Evolutionary conservation across 1,140 invertebrate species (phyloP).

Genomic region (Helicorthomorpha holstii): DNA sequence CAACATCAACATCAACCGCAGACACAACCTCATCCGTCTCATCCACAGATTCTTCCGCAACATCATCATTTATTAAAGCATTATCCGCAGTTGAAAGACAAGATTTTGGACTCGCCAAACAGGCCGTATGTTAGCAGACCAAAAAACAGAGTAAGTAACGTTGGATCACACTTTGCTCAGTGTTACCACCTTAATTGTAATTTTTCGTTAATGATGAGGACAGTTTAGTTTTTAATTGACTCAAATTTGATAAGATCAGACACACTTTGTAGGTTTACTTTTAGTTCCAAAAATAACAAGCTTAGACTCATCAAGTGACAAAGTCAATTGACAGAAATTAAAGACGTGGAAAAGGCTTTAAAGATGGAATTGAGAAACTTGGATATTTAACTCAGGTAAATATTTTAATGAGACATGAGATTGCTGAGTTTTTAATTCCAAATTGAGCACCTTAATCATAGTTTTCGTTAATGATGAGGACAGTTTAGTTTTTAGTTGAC

Average conservation of each 20-base stretch:
- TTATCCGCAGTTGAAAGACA: not conserved
- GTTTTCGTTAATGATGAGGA: not conserved
- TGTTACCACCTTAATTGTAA: not conserved
- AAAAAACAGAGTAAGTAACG: conserved; percentile 13
- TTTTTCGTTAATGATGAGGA: not conserved
- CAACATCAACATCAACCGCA: no score
- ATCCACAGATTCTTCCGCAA: not conserved
- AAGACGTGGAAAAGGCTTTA: no score
- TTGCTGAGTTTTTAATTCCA: no score
- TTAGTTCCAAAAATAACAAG: no score
- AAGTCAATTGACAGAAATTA: no score
- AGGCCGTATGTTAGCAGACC: conserved; percentile 12
- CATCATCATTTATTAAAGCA: not conserved
- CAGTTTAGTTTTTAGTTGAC: not conserved
- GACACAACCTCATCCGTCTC: not conserved
- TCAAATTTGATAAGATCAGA: not conserved
- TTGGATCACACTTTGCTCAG: no score
- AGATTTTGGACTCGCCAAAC: conserved; percentile 1
- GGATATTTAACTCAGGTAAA: no score
- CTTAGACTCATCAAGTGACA: no score
- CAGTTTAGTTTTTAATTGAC: not conserved
- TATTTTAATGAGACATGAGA: no score
- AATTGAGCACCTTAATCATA: no score
- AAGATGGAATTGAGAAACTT: no score
- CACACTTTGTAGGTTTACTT: conserved; percentile 2